Evolutionary conservation across 2,113 vertebrate genomes (phyloP), one percentile per base, ranked within the genome.

Genomic region (Mastomys coucha): DNA sequence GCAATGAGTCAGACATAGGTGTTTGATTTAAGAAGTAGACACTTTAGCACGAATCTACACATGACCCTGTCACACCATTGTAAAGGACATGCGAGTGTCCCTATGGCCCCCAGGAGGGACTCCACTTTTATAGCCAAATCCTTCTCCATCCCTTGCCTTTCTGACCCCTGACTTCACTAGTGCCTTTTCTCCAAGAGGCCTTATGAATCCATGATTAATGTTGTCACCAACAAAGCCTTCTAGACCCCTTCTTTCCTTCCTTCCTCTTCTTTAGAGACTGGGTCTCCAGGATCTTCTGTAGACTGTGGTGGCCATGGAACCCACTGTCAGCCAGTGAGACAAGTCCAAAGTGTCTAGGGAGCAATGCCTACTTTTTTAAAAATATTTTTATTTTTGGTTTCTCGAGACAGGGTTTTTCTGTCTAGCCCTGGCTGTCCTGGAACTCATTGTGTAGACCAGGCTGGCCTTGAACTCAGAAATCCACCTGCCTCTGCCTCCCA

Each of bases 231-330:
- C 26, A 53, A 49, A 42, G 39, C 51, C 67, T 31, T 49, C 51
- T 81, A 5, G 58, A 58, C 56, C 36, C 51, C 86, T 81, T 65
- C 60, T 14, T 45, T 20, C 22, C 33, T 76, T 69, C 51, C 53
- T 82, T 31, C 42, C 53, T 88, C 7, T 80, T 42, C 63, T 12
- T n/a, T 33, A 10, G 4, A 17, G 24, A 82, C 63, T 3, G 16
- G 13, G 39, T 67, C 81, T 24, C 24, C 67, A 58, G 69, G 10
- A 28, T 58, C 67, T 19, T 36, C 12, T 91, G 33, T 4, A 51
- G 6, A 4, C 1, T 0, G 2, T 39, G 51, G 58, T 0, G 3
- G 24, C 53, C 36, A 3, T 7, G 7, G 24, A 5, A 14, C 42
- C 70, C 42, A 49, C 16, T 56, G 89, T 87, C 8, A 11, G 76